phyloP scores from a whole-genome alignment of 2,888 invertebrate species.

The Stenodera caucasica region DNA sequence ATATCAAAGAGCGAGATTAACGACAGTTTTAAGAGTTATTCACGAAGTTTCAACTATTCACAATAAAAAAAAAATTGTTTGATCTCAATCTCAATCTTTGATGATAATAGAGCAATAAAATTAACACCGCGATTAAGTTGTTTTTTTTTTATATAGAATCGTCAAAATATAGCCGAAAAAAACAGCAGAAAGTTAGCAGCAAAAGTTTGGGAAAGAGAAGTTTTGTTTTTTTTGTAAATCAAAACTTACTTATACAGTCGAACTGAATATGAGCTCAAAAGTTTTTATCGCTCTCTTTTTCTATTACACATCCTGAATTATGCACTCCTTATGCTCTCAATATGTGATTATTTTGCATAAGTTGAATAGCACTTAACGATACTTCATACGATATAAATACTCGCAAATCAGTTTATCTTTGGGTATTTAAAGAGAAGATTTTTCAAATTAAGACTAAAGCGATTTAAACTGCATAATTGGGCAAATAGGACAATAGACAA shows the following conservation, averaged over 20 bases:
- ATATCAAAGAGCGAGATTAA: conserved; percentile 1
- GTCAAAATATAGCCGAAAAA: too few species aligned
- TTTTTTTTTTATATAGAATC: too few species aligned
- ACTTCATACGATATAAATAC: not conserved
- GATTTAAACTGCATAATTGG: too few species aligned
- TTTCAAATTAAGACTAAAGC: too few species aligned
- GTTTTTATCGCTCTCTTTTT: not conserved
- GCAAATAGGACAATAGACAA: too few species aligned
- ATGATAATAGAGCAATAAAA: not conserved
- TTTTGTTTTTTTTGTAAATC: not conserved
- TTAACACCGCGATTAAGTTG: too few species aligned
- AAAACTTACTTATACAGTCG: not conserved
- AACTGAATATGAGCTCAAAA: not conserved
- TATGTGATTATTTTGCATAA: not conserved
- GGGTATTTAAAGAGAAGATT: too few species aligned
- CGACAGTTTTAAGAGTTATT: not conserved
- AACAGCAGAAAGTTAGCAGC: too few species aligned
- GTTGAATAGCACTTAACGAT: not conserved
- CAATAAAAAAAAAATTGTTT: not conserved
- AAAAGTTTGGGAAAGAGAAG: too few species aligned
- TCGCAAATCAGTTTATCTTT: not conserved
- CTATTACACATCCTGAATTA: not conserved
- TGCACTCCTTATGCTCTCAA: not conserved
- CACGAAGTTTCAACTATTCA: not conserved
- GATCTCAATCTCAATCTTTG: not conserved